phyloP scores from a whole-genome alignment of 1,140 invertebrate genomes.

The Drepana arcuata region DNA sequence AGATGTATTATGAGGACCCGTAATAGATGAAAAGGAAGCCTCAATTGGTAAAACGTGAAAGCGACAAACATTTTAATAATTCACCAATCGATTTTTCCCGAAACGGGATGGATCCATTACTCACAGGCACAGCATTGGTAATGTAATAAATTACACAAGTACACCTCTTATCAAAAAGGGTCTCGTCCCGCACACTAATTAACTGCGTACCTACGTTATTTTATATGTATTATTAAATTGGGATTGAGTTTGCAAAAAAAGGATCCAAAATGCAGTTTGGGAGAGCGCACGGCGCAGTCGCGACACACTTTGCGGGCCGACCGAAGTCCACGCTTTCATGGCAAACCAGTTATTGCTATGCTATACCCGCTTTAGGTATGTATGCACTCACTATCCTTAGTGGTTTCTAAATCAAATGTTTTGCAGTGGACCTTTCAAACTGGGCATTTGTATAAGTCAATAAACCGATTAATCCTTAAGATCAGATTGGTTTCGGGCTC shows the following conservation, averaged over 20 bases:
- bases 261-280: constrained; percentile 11
- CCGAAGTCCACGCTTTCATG: constrained; percentile 22
- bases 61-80: no score
- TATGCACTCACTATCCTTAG: constrained; percentile 8
- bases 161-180: no score
- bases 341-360: constrained; percentile 25
- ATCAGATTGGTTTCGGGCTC: constrained; percentile 4
- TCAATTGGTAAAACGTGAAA: no score
- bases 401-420: constrained; percentile 21
- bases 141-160: no score
- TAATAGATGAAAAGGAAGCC: no score
- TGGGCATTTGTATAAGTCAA: constrained; percentile 13
- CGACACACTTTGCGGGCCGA: constrained; percentile 17
- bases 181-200: no score
- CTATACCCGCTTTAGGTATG: constrained; percentile 5
- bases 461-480: constrained; percentile 6
- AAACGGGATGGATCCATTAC: no score
- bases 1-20: no score
- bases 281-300: constrained; percentile 8
- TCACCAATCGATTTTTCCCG: no score
- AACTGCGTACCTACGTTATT: no score
- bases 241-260: constrained; percentile 13
- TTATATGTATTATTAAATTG: no score
- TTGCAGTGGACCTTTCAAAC: constrained; percentile 10
- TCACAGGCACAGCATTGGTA: no score